Evolutionary conservation across 2,797 vertebrate genomes (phyloP), one percentile per base, ranked within the genome.

Genomic region (Scyliorhinus canicula): DNA sequence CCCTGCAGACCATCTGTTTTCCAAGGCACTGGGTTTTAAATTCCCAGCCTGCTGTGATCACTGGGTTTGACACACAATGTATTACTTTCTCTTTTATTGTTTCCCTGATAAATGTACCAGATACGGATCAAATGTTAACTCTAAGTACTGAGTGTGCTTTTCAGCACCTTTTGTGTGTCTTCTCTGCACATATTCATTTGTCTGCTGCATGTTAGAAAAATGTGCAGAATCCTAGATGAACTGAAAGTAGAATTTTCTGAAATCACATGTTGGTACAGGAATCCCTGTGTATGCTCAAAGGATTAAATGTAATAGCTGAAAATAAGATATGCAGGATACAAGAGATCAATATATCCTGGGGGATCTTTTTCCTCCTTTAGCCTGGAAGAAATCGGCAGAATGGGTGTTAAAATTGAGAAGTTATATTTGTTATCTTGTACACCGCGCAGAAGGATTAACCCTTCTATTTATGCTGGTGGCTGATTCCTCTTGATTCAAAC

Each of bases 1-100:
- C 52, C 88, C 57, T 44, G 88, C 88, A 65, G 60, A 91, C 88
- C 88, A 91, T 91, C 88, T 91, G 88, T 91, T 91, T 91, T 91
- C 26, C 88, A 65, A 63, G 44, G 88, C 88, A 65, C 19, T 65
- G 19, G 55, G 88, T 91, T 91, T 91, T n/a, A 24, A 91, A 91
- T 91, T 91, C 88, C 88, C 88, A 91, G 57, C 88, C 57, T 91
- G 88, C 55, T 91, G 88, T 63, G 88, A 63, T 91, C 60, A 65
- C 88, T 91, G 60, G 57, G 44, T 91, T 44, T 60, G 88, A 91
- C 35, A 91, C 88, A 91, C 88, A 44, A 65, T 65, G 57, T 57
- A 91, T 91, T 91, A 44, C 57, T 65, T 60, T 65, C n/a, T 91
- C n/a, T 65, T 44, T 12, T 44, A 40, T 65, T 91, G 60, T 65